Base-by-base conservation (phyloP, 2,888 invertebrate genomes). In the Caenorhabditis parvicauda region DNA sequence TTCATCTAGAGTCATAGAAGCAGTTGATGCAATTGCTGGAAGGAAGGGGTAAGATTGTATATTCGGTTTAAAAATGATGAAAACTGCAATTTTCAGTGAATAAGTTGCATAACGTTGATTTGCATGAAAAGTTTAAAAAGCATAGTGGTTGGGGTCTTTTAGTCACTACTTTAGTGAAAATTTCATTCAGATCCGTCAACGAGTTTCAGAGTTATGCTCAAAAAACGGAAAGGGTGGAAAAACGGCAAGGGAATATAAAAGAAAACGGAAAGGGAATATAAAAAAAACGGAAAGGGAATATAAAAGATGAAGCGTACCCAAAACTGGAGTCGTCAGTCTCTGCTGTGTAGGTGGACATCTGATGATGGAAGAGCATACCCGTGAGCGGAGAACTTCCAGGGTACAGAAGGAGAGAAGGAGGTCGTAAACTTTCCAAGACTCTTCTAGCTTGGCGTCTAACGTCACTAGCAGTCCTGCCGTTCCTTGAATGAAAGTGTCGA, bases 381-480 rank as follows among this genome's bases (percentile, higher is more conserved):
- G 63, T 0, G 67, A 53, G 2, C 80, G 63, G 3, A 82, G 60
- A 1, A 72, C 72, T 6, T 76, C 75, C 14, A 82, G 72, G 1
- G 75, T 69, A 57, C 82, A 83, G 50, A 83, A 76, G 0, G 80
- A 68, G 35, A 81, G 69, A 17, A 83, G 65, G n/a, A 83, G 70
- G 53, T 83, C 82, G 70, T 82, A 82, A 29, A 83, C 60, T 82
- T 74, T 73, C 0, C 46, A 38, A 4, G 64, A 59, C 44, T 78
- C 77, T 42, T 77, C 76, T 2, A 65, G 64, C 29, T 74, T 60
- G 3, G 70, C 58, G 51, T 79, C 77, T 2, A 76, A 47, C 5
- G 46, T 52, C 7, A 72, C 64, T 1, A 79, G 46, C 3, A 75
- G 57, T 14, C 43, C 59, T 12, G 74, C 74, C 0, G 69, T 58